Percentiles rank a stretch among this genome's conserved stretches.
Evolutionary conservation across 1,140 invertebrate genomes (phyloP).

Genomic region (Trichogramma pretiosum): DNA sequence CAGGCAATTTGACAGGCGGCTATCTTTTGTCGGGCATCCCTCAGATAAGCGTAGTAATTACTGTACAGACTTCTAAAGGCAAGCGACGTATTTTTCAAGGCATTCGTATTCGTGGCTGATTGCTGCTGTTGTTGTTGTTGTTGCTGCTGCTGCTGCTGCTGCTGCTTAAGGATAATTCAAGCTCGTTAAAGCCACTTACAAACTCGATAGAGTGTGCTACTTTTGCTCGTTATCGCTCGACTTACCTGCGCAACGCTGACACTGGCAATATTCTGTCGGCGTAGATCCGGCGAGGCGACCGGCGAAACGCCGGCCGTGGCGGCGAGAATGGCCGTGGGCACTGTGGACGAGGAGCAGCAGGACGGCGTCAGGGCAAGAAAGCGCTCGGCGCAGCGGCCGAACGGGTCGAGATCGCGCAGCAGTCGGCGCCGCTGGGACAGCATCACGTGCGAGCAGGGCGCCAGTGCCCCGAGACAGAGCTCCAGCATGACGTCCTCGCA

Average conservation of each 20-base stretch:
- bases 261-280: background rate
- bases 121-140: background rate
- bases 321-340: conserved; percentile 26
- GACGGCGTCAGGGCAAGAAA: conserved; percentile 74
- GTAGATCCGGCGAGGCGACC: background rate
- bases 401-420: conserved; percentile 69
- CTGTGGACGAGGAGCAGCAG: conserved; percentile 38
- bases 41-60: conserved; percentile 75
- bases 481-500: conserved; percentile 97
- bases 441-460: conserved; percentile 86
- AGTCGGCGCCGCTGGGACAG: conserved; percentile 68
- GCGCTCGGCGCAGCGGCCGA: conserved; percentile 72
- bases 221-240: too few relatives aligned
- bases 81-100: background rate
- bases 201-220: too few relatives aligned
- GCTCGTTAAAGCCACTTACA: too few relatives aligned
- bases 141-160: too few relatives aligned
- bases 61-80: conserved; percentile 54
- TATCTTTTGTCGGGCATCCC: conserved; percentile 71
- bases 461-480: conserved; percentile 76
- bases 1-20: conserved; percentile 64
- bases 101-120: background rate
- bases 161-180: too few relatives aligned
- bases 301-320: conserved; percentile 39
- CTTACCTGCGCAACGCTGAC: too few relatives aligned